Evolutionary conservation across 35 echinoderm and acorn worm species (phyloP).

Genomic region (Lytechinus variegatus): DNA sequence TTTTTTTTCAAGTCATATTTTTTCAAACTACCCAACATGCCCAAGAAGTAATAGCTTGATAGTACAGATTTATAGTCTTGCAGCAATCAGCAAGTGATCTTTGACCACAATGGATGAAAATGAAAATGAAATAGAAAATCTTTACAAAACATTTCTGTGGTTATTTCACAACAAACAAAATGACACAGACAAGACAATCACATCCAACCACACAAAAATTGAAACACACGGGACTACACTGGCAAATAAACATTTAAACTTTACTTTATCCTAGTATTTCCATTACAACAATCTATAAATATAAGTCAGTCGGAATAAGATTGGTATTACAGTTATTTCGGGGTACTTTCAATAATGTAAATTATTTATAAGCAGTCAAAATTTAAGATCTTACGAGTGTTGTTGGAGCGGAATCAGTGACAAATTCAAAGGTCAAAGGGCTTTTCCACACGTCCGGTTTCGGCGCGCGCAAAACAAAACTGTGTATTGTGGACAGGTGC

Average conservation of each 20-base stretch:
- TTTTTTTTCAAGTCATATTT: no score
- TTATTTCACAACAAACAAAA: no score
- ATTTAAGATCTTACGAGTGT: neutral
- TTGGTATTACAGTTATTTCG: neutral
- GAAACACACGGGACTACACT: neutral
- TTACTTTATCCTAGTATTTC: neutral
- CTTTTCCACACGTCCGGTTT: neutral
- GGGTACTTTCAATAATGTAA: neutral
- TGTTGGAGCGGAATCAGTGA: neutral
- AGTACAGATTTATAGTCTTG: no score
- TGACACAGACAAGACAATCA: no score
- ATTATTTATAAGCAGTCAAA: neutral
- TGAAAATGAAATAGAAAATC: no score
- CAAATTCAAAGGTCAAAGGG: neutral
- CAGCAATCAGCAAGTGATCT: no score
- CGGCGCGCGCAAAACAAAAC: slow-evolving; percentile 6
- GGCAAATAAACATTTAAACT: neutral
- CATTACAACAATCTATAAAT: neutral
- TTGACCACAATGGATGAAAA: no score
- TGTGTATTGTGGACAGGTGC: no score
- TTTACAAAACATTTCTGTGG: no score
- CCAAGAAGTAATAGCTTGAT: no score
- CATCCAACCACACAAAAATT: neutral
- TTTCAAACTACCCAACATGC: no score
- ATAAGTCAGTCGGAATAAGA: neutral